Conservation (phyloP, 2,113 vertebrate genomes). For the Desmodus rotundus region DNA sequence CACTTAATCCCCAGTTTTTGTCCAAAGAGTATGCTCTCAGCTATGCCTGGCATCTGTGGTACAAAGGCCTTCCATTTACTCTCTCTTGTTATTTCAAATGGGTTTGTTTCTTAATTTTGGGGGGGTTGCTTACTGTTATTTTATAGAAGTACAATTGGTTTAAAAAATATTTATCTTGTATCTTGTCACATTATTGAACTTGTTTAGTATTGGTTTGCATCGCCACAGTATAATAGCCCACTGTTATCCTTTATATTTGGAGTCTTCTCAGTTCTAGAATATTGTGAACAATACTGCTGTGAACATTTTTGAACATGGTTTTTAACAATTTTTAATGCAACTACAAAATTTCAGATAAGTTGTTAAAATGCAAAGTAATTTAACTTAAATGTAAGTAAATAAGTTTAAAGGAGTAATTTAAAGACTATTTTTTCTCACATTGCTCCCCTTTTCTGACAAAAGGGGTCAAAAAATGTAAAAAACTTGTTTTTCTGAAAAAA, state of each 20-base stretch:
- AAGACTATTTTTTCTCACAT: neutral
- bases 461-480: neutral
- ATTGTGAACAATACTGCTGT: too few species aligned
- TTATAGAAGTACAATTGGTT: too few species aligned
- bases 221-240: too few species aligned
- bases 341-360: neutral
- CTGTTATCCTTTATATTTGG: too few species aligned
- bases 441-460: neutral
- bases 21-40: neutral
- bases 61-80: neutral
- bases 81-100: neutral
- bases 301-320: neutral
- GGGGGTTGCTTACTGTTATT: too few species aligned
- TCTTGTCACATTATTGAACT: too few species aligned
- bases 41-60: neutral
- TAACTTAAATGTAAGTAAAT: neutral
- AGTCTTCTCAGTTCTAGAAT: too few species aligned
- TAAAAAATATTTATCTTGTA: too few species aligned
- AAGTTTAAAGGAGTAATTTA: neutral
- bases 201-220: too few species aligned
- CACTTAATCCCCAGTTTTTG: neutral
- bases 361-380: neutral
- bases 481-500: neutral
- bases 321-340: neutral
- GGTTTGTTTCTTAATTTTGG: too few species aligned